These are phyloP conservation scores for Acromyrmex echinatior DNA, from an alignment of 1,140 invertebrate genomes.

Conservation along the genomic window DNA sequence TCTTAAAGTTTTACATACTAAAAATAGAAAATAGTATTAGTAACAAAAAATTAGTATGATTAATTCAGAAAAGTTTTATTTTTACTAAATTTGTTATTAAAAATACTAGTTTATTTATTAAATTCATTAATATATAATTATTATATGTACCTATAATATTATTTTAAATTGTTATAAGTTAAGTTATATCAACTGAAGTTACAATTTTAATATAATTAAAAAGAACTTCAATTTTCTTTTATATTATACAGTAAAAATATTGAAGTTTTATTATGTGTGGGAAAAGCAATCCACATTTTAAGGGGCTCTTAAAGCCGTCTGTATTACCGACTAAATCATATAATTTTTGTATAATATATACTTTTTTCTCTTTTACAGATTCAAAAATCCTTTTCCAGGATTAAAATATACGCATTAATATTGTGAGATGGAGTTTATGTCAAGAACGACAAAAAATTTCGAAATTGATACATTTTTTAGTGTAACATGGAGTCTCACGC, in stretches of 20 bases:
- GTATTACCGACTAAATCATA: no score
- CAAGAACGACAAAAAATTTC: no score
- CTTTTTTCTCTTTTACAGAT: no score
- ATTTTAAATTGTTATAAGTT: neutral
- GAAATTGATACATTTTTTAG: no score
- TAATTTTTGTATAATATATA: no score
- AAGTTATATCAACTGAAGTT: neutral
- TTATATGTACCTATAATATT: neutral
- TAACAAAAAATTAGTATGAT: neutral
- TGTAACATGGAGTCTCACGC: no score
- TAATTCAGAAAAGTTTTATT: neutral
- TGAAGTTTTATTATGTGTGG: neutral
- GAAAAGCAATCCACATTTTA: neutral
- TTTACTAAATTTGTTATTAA: neutral
- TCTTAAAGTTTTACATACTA: neutral
- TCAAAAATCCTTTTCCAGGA: no score
- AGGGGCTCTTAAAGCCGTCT: no score
- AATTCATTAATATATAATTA: slow-evolving; percentile 14
- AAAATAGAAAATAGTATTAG: neutral
- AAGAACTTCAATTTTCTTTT: neutral
- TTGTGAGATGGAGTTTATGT: no score
- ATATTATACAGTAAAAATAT: neutral
- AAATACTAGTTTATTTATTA: neutral
- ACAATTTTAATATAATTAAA: neutral
- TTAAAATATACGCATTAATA: no score